Conservation (phyloP, 2,113 vertebrate genomes). For the Prinia subflava region DNA sequence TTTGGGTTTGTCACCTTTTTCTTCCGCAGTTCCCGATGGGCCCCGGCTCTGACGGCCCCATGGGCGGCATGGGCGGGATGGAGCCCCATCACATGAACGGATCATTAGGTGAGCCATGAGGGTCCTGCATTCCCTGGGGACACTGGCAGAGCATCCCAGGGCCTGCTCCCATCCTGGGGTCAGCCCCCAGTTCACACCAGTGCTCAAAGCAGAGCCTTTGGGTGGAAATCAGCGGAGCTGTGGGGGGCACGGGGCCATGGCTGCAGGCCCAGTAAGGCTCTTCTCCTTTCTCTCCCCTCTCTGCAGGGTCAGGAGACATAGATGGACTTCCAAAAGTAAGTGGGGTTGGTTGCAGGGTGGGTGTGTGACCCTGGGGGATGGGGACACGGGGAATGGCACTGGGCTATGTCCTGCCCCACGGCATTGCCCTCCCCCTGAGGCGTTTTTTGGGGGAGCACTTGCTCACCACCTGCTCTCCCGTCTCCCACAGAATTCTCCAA, state of each 20-base stretch:
- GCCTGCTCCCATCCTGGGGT: not conserved
- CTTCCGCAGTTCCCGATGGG: conserved; percentile 91
- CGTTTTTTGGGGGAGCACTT: fast-evolving
- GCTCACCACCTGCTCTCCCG: not conserved
- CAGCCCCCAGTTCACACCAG: not conserved
- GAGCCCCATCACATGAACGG: conserved; percentile 99
- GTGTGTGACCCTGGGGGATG: not conserved
- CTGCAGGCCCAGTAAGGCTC: not conserved
- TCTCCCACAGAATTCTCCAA: conserved; percentile 91
- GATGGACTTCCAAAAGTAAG: conserved; percentile 99
- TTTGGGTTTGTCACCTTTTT: not conserved
- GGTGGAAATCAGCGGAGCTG: not conserved
- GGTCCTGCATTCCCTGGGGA: not conserved
- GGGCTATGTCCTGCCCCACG: not conserved
- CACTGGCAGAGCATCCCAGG: not conserved
- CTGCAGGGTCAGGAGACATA: conserved; percentile 93
- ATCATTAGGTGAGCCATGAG: conserved; percentile 74
- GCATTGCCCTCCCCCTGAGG: fast-evolving
- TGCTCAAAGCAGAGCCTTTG: not conserved
- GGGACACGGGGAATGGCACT: fast-evolving
- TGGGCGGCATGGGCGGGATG: conserved; percentile 98
- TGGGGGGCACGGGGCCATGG: fast-evolving
- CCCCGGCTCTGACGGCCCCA: conserved; percentile 94
- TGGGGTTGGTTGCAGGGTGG: not conserved
- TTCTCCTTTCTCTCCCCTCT: conserved; percentile 3